Evolutionary conservation across 2,888 invertebrate species (phyloP).

Genomic region (Cetonia aurata): DNA sequence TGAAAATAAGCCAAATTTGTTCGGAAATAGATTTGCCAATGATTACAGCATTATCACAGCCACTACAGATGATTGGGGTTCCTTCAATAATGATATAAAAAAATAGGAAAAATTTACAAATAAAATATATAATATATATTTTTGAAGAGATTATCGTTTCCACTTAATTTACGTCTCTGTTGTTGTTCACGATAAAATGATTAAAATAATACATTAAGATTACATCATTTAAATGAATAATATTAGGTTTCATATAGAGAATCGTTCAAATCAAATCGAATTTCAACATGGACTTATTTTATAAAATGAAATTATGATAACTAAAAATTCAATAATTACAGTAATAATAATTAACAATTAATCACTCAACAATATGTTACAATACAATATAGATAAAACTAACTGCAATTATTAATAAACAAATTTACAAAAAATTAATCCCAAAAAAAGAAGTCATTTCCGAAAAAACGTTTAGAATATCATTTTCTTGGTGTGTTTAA

Average conservation of each 20-base stretch:
- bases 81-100: not conserved
- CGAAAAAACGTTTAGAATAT: conserved; percentile 17
- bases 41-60: conserved; percentile 38
- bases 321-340: conserved; percentile 26
- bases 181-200: conserved; percentile 31
- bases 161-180: conserved; percentile 1
- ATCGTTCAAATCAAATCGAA: conserved; percentile 6
- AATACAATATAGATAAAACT: conserved; percentile 14
- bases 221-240: conserved; percentile 4
- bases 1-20: conserved; percentile 6
- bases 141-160: conserved; percentile 5
- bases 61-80: conserved; percentile 37
- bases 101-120: conserved; percentile 1
- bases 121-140: not conserved
- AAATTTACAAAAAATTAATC: conserved; percentile 6
- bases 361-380: conserved; percentile 10
- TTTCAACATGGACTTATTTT: not conserved
- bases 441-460: conserved; percentile 8
- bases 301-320: conserved; percentile 34
- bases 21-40: conserved; percentile 18
- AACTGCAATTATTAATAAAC: conserved; percentile 25
- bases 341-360: conserved; percentile 15
- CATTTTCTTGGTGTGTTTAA: conserved; percentile 19
- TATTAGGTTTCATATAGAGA: conserved; percentile 10
- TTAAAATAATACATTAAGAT: conserved; percentile 6